Base-by-base conservation (phyloP, 2,797 vertebrate species). In the Pseudochaenichthys georgianus region DNA sequence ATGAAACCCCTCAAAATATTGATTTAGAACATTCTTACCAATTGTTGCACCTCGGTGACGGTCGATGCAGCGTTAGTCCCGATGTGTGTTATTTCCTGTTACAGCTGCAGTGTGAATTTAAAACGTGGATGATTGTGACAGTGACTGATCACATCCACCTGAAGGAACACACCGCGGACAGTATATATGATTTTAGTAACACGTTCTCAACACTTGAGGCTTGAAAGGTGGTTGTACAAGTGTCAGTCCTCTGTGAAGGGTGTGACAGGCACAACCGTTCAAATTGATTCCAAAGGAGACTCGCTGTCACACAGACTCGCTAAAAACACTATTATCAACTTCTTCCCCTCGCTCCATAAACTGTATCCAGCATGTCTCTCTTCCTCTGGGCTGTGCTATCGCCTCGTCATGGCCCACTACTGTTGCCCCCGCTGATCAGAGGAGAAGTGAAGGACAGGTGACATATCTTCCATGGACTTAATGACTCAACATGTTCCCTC, bases 111-210 rank as follows among this genome's bases (percentile, higher is more conserved):
- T 51, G 60, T 64, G 46, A 70, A 34, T 58, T 58, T 23, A 17
- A 76, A 64, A 58, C 46, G 34, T 16, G 23, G 34, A 64, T 17
- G 34, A 46, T 63, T 21, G n/a, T 64, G 60, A 68, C 57, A 52
- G 23, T 38, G 28, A 42, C 31, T 48, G 42, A 69, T 43, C 16
- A 58, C 34, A 38, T 38, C 34, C 34, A 28, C n/a, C 46, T 45
- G 46, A 23, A 41, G 28, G 47, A 60, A 43, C 6, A 42, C 1
- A 19, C 7, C 8, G 10, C 12, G 12, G 10, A 65, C 50, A 52
- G 59, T 73, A 5, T 13, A 42, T 57, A 13, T 38, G 34, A 11
- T 31, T 43, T 45, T 10, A 48, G 47, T 45, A 5, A 63, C 7
- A 46, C 5, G 28, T 67, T 31, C 4, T 13, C 1, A 50, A 4